phyloP scores from a whole-genome alignment of 2,888 invertebrate genomes.

The Chelonus formosanus region DNA sequence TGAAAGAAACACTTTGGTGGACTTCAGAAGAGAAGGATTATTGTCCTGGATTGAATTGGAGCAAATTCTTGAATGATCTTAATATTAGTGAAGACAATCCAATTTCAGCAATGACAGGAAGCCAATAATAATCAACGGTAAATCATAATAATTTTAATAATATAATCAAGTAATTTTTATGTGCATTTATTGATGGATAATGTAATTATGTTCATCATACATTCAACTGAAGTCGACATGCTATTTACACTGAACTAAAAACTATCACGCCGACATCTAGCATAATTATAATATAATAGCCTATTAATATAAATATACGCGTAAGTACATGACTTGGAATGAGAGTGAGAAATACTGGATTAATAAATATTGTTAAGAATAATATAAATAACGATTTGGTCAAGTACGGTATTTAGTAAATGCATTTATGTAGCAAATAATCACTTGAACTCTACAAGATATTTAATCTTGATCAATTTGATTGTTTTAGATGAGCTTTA shows the following conservation, averaged over 20 bases:
- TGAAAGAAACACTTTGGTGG: slow-evolving; percentile 66
- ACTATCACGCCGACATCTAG: slow-evolving; percentile 17
- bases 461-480: not conserved
- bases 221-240: slow-evolving; percentile 2
- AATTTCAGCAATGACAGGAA: slow-evolving; percentile 22
- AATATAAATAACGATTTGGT: slow-evolving; percentile 33
- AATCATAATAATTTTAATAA: slow-evolving; percentile 1
- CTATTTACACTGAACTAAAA: slow-evolving; percentile 31
- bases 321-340: slow-evolving; percentile 30
- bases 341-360: slow-evolving; percentile 31
- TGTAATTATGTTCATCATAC: slow-evolving; percentile 14
- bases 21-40: slow-evolving; percentile 62
- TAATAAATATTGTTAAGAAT: slow-evolving; percentile 31
- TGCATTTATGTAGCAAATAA: not conserved
- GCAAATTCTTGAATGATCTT: slow-evolving; percentile 66
- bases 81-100: slow-evolving; percentile 59
- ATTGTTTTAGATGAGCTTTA: not conserved
- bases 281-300: slow-evolving; percentile 7
- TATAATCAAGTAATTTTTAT: slow-evolving; percentile 7
- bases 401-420: slow-evolving; percentile 26
- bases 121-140: slow-evolving; percentile 17
- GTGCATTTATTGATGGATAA: slow-evolving; percentile 16
- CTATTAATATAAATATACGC: slow-evolving; percentile 22
- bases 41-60: slow-evolving; percentile 66
- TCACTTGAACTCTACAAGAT: slow-evolving; percentile 2